Percentiles rank a stretch among this genome's conserved stretches.
These are phyloP conservation scores for Tricholaema leucomelas DNA, from an alignment of 2,113 vertebrate genomes.

Conservation along the genomic window DNA sequence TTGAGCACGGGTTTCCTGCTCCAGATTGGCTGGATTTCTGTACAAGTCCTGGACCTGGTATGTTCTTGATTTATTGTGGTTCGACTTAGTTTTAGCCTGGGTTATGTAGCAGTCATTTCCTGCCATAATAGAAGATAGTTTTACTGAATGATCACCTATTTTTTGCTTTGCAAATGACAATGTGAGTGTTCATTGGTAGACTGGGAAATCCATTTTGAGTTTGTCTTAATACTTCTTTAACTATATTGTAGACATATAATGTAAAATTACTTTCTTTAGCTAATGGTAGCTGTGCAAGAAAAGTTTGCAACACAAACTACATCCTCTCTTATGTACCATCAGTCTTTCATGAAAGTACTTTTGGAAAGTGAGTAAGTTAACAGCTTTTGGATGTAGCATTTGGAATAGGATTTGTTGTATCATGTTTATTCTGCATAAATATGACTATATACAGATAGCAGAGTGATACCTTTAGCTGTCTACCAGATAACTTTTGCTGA, in stretches of 20 bases:
- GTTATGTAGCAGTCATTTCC: not conserved
- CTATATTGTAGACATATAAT: not conserved
- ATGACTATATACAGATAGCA: not conserved
- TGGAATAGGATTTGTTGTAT: not conserved
- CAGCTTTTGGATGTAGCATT: not conserved
- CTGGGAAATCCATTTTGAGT: not conserved
- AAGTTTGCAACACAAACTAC: not conserved
- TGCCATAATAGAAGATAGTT: not conserved
- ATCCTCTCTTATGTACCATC: too few species aligned
- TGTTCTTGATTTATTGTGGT: slow-evolving; percentile 12
- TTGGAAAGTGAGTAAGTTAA: not conserved
- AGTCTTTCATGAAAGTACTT: not conserved
- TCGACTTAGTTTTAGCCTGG: not conserved
- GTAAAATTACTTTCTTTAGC: not conserved
- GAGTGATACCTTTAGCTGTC: not conserved
- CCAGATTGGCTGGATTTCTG: slow-evolving; percentile 14
- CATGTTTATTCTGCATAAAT: not conserved
- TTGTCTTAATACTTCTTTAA: not conserved
- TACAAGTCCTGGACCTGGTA: slow-evolving; percentile 18
- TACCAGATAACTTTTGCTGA: not conserved
- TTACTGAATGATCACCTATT: not conserved
- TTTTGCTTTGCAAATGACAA: not conserved
- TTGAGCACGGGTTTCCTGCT: not conserved
- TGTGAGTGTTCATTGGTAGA: not conserved
- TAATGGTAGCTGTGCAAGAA: not conserved